A percentile compares a stretch with the other conserved stretches of the same genome.
Conservation (phyloP, 2,113 vertebrate genomes). For the Barnardius zonarius region DNA sequence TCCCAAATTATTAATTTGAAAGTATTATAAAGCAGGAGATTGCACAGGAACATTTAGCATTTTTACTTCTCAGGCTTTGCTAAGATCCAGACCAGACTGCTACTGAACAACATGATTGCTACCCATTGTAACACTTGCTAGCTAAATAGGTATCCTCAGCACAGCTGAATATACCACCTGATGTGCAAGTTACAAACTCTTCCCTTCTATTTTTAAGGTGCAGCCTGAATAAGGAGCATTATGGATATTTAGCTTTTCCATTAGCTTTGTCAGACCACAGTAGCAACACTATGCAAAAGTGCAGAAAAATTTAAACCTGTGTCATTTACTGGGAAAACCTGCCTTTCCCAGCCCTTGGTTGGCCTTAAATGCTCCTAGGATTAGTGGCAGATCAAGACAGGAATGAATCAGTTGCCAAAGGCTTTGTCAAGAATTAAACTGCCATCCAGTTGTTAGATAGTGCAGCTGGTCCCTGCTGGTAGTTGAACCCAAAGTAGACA, state of each 20-base stretch:
- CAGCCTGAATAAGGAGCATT: background rate
- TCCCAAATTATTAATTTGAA: background rate
- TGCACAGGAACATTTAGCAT: background rate
- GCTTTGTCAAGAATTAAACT: background rate
- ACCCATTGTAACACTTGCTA: conserved; percentile 32
- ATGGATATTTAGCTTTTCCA: background rate
- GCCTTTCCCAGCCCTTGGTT: background rate
- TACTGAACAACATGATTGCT: background rate
- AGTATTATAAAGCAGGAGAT: background rate
- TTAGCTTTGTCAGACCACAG: background rate
- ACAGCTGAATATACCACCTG: background rate
- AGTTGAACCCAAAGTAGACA: background rate
- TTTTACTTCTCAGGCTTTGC: background rate
- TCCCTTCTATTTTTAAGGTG: background rate
- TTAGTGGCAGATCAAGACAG: background rate
- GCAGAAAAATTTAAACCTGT: background rate
- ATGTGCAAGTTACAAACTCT: background rate
- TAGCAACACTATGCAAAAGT: background rate
- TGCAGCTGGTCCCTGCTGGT: background rate
- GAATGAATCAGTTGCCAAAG: background rate
- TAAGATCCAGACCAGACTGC: background rate
- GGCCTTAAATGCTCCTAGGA: background rate
- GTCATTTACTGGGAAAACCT: background rate
- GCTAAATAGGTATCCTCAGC: background rate
- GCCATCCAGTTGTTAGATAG: background rate